Conservation (phyloP, 2,888 invertebrate genomes). For the Scelioninae gen. 1 region DNA sequence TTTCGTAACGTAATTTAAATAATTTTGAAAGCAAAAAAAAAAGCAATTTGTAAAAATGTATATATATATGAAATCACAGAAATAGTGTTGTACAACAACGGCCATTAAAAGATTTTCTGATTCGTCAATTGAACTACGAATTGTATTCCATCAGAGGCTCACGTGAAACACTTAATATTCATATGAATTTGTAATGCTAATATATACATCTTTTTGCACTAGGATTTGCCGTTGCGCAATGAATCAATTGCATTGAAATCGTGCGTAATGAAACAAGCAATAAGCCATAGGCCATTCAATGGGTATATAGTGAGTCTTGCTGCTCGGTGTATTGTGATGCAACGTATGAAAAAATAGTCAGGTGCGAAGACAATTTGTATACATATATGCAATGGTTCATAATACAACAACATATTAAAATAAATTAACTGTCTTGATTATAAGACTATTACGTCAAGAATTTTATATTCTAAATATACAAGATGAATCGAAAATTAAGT, state of each 20-base stretch:
- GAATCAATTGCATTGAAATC: constrained; percentile 69
- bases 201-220: constrained; percentile 66
- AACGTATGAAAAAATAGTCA: constrained; percentile 53
- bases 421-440: constrained; percentile 50
- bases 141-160: constrained; percentile 53
- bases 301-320: constrained; percentile 44
- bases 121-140: constrained; percentile 43
- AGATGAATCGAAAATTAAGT: constrained; percentile 10
- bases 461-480: constrained; percentile 9
- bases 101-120: constrained; percentile 30
- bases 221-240: constrained; percentile 68
- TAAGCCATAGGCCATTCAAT: constrained; percentile 68
- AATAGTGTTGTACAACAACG: too few species aligned
- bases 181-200: constrained; percentile 70
- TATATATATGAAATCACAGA: too few species aligned
- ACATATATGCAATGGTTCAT: constrained; percentile 54
- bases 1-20: too few species aligned
- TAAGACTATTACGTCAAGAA: constrained; percentile 8
- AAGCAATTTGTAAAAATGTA: too few species aligned
- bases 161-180: constrained; percentile 62
- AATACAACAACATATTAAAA: constrained; percentile 48
- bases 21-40: too few species aligned
- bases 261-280: constrained; percentile 62
- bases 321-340: constrained; percentile 52
- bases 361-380: constrained; percentile 65